Conservation (phyloP, 2,113 vertebrate genomes). For the Lepidothrix coronata region DNA sequence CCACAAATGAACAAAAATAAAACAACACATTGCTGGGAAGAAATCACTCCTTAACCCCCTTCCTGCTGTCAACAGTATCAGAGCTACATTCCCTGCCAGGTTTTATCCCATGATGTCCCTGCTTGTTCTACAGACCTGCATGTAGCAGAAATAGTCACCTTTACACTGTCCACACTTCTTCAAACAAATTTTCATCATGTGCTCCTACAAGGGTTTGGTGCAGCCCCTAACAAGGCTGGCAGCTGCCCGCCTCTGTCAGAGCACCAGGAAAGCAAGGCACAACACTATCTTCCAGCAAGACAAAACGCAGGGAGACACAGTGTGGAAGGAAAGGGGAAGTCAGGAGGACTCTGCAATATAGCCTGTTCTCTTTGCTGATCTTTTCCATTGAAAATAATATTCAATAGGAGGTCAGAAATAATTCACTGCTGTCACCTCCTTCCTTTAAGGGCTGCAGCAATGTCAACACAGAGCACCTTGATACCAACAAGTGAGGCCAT, state of each 20-base stretch:
- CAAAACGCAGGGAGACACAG: background rate
- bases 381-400: background rate
- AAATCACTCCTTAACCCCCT: background rate
- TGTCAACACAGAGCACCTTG: background rate
- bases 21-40: background rate
- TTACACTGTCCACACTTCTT: background rate
- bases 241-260: background rate
- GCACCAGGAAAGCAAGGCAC: background rate
- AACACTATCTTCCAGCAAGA: background rate
- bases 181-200: background rate
- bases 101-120: background rate
- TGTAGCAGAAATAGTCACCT: background rate
- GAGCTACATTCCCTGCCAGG: background rate
- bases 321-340: background rate
- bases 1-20: background rate
- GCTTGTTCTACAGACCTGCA: accelerated
- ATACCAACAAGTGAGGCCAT: background rate
- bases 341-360: background rate
- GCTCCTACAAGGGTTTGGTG: no score
- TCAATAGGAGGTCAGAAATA: background rate
- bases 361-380: background rate
- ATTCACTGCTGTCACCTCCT: background rate
- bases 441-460: background rate
- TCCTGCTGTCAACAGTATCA: background rate
- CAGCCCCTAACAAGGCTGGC: background rate